These are phyloP conservation scores for Sarcophaga bullata DNA, from an alignment of 1,140 invertebrate genomes.

Conservation along the genomic window DNA sequence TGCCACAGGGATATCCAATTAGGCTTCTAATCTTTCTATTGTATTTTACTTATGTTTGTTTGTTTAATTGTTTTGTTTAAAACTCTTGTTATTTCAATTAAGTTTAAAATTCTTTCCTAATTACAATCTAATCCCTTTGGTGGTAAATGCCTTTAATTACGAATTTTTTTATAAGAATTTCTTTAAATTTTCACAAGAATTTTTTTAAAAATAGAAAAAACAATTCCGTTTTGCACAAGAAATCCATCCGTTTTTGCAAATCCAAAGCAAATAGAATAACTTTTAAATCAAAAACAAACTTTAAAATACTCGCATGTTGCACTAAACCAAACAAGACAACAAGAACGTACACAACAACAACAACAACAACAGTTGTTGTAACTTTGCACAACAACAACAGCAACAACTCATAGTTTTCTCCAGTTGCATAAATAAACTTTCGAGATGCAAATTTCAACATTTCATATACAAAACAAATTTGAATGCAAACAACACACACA, in stretches of 20 bases:
- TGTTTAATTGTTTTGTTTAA: no score
- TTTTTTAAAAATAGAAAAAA: background rate
- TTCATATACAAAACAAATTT: background rate
- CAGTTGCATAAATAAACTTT: background rate
- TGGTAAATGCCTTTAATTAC: no score
- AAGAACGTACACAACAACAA: background rate
- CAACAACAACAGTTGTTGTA: no score
- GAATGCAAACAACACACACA: background rate
- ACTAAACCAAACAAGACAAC: background rate
- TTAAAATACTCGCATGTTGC: background rate
- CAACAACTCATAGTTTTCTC: background rate
- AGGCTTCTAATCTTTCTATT: no score
- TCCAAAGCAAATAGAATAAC: background rate
- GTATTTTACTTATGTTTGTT: no score
- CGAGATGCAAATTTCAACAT: conserved; percentile 3
- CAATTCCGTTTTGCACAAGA: background rate
- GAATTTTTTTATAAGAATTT: background rate
- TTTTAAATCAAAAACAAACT: conserved; percentile 15
- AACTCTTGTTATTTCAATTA: no score
- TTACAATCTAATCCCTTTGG: no score
- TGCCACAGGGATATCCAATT: no score
- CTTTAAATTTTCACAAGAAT: background rate
- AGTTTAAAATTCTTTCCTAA: no score
- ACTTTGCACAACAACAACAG: background rate
- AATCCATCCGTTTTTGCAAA: background rate